Conservation (phyloP, 2,797 vertebrate genomes). For the Neosilurus hyrtlii region DNA sequence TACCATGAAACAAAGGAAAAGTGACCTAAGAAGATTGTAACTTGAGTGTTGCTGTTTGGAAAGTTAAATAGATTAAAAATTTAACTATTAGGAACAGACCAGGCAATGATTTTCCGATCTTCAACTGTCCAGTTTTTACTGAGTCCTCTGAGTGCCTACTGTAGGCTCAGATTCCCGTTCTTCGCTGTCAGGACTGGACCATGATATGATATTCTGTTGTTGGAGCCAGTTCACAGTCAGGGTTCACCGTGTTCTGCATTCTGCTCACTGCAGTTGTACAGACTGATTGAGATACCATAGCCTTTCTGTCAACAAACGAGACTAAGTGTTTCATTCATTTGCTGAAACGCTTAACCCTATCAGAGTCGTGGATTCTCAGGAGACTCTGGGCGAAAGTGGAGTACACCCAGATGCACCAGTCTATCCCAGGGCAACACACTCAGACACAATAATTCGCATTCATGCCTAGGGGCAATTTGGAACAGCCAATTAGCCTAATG, state of each 20-base stretch:
- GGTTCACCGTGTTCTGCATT: not conserved
- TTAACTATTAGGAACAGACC: not conserved
- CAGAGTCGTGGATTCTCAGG: too few relatives aligned
- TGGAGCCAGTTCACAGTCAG: not conserved
- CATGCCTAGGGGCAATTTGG: too few relatives aligned
- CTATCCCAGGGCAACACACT: too few relatives aligned
- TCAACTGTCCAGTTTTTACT: not conserved
- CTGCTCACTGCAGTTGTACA: not conserved
- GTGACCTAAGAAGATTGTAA: not conserved
- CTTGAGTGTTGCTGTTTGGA: not conserved
- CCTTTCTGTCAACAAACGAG: not conserved
- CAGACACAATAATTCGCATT: too few relatives aligned
- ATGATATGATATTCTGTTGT: not conserved
- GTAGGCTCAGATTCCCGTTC: not conserved
- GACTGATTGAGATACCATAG: not conserved
- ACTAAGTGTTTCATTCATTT: too few relatives aligned
- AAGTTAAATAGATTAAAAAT: not conserved
- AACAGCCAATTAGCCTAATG: too few relatives aligned
- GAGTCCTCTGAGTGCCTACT: not conserved
- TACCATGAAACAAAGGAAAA: not conserved
- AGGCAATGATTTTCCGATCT: not conserved
- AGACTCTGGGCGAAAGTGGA: too few relatives aligned
- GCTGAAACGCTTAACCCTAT: too few relatives aligned
- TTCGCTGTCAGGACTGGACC: not conserved
- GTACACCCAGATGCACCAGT: too few relatives aligned